Percentiles rank a stretch among this genome's conserved stretches.
phyloP scores from a whole-genome alignment of 2,888 invertebrate genomes.

The Sabatieria punctata region DNA sequence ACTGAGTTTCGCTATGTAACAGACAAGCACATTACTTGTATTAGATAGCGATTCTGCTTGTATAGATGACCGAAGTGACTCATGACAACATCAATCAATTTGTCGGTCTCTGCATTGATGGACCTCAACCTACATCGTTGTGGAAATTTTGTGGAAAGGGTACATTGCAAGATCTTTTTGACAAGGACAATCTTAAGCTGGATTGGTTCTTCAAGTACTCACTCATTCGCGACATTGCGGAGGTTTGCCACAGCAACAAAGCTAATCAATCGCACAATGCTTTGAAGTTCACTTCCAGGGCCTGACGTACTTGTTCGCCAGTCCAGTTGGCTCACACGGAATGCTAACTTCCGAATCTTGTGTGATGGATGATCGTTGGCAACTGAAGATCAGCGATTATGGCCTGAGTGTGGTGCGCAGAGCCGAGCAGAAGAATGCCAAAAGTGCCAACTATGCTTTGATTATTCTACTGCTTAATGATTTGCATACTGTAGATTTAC shows the following conservation, averaged over 20 bases:
- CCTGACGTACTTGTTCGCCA: conserved; percentile 1
- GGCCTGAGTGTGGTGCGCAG: background rate
- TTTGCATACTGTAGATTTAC: background rate
- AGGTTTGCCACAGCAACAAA: no score
- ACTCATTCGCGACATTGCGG: no score
- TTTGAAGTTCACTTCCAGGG: no score
- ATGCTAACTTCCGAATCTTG: background rate
- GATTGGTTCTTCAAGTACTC: no score
- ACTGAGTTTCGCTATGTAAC: no score
- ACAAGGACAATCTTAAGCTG: no score
- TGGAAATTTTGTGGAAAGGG: conserved; percentile 2
- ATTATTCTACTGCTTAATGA: background rate
- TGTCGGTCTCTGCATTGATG: conserved; percentile 6
- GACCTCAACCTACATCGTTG: conserved; percentile 2
- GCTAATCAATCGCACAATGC: no score
- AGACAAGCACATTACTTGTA: no score
- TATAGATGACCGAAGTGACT: conserved; percentile 2
- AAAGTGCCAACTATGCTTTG: background rate
- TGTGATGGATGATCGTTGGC: conserved; percentile 5
- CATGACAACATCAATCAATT: conserved; percentile 7
- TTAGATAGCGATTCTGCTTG: no score
- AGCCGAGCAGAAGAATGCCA: no score
- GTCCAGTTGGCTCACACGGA: background rate
- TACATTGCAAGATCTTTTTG: background rate
- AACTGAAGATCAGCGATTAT: conserved; percentile 2